phyloP scores from a whole-genome alignment of 2,888 invertebrate species.

The Mechanitis messenoides region DNA sequence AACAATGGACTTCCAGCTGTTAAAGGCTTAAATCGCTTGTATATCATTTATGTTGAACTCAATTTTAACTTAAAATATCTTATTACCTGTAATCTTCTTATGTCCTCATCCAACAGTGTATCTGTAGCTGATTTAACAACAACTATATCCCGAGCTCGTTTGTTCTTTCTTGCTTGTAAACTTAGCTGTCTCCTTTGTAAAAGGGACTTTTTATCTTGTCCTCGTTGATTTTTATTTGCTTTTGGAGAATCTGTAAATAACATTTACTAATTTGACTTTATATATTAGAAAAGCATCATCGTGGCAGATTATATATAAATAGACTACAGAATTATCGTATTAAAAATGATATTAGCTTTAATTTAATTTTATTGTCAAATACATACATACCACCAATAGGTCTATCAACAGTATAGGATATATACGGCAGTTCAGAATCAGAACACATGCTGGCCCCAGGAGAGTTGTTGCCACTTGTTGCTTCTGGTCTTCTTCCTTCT shows the following conservation, averaged over 20 bases:
- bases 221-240: constrained; percentile 70
- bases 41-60: no score
- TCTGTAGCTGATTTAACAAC: constrained; percentile 84
- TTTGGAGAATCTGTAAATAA: constrained; percentile 85
- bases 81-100: constrained; percentile 80
- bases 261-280: neutral
- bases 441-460: constrained; percentile 93
- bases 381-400: constrained; percentile 84
- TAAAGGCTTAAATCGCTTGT: no score
- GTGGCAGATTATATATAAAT: no score
- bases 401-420: constrained; percentile 91
- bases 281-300: no score
- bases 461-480: constrained; percentile 83
- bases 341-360: no score
- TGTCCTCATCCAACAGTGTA: constrained; percentile 81
- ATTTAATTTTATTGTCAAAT: neutral
- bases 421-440: constrained; percentile 92
- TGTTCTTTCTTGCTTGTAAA: constrained; percentile 54
- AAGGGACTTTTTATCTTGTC: constrained; percentile 45
- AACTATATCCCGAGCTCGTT: constrained; percentile 84
- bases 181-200: constrained; percentile 53
- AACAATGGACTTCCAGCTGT: no score
- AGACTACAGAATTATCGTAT: no score
- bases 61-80: no score
- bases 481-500: constrained; percentile 53